These are phyloP conservation scores for Spheniscus humboldti DNA, from an alignment of 2,797 vertebrate genomes.

Conservation along the genomic window DNA sequence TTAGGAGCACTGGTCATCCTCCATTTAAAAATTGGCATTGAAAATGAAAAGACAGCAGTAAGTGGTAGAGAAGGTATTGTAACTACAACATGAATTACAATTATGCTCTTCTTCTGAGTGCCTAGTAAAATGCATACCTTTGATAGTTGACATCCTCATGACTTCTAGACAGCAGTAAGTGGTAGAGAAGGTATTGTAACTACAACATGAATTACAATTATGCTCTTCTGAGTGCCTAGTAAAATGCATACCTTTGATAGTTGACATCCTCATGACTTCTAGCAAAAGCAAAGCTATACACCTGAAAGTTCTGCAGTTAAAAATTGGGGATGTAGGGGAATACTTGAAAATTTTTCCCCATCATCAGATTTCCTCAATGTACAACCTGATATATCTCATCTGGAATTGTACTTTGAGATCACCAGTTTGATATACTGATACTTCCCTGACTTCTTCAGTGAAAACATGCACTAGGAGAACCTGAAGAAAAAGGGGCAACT, in stretches of 20 bases:
- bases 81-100: not conserved
- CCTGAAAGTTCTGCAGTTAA: not conserved
- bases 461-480: not conserved
- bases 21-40: not conserved
- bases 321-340: fast-evolving
- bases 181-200: not conserved
- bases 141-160: not conserved
- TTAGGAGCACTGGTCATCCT: not conserved
- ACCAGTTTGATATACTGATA: not conserved
- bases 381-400: not conserved
- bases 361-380: not conserved
- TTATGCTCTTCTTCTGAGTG: not conserved
- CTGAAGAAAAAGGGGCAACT: not conserved
- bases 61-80: not conserved
- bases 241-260: not conserved
- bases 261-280: not conserved
- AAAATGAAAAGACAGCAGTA: not conserved
- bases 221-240: not conserved
- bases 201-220: not conserved
- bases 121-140: not conserved
- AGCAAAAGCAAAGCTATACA: not conserved
- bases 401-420: not conserved
- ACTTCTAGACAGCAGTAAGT: not conserved
- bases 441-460: not conserved
- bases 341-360: not conserved